phyloP scores from a whole-genome alignment of 2,888 invertebrate genomes.

The Amblyteles armatorius region DNA sequence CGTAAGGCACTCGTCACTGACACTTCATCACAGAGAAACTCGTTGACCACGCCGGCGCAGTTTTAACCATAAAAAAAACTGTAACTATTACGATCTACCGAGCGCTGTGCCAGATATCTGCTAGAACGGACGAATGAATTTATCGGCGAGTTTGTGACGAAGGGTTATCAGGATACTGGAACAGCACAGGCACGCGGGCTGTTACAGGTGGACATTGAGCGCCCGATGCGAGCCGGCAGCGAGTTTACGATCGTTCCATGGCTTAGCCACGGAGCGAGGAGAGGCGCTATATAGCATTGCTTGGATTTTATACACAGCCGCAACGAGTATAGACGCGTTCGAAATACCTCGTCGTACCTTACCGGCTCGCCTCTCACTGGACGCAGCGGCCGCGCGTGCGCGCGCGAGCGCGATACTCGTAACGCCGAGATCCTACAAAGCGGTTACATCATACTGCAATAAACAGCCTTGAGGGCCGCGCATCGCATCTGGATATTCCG shows the following conservation, averaged over 20 bases:
- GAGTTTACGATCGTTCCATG: conserved; percentile 62
- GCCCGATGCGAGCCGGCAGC: conserved; percentile 40
- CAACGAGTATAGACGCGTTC: conserved; percentile 43
- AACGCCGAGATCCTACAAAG: conserved; percentile 32
- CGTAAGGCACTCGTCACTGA: conserved; percentile 7
- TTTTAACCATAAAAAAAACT: background rate
- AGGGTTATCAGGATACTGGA: conserved; percentile 40
- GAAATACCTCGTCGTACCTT: conserved; percentile 45
- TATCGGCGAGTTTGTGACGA: conserved; percentile 1
- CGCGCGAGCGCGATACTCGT: conserved; percentile 19
- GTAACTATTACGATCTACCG: background rate
- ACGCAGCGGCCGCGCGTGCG: conserved; percentile 1
- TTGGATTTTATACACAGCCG: conserved; percentile 69
- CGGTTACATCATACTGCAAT: conserved; percentile 46
- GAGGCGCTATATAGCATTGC: conserved; percentile 68
- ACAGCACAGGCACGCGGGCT: conserved; percentile 33
- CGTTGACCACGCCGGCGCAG: background rate
- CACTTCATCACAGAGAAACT: background rate
- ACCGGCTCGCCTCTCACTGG: conserved; percentile 45
- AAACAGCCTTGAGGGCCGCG: conserved; percentile 42
- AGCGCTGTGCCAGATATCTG: conserved; percentile 13
- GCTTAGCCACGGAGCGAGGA: conserved; percentile 63
- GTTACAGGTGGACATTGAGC: conserved; percentile 43
- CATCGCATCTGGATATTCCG: conserved; percentile 39
- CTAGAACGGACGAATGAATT: background rate